Evolutionary conservation across 2,113 vertebrate genomes (phyloP).

Genomic region (Antechinus stuartii): DNA sequence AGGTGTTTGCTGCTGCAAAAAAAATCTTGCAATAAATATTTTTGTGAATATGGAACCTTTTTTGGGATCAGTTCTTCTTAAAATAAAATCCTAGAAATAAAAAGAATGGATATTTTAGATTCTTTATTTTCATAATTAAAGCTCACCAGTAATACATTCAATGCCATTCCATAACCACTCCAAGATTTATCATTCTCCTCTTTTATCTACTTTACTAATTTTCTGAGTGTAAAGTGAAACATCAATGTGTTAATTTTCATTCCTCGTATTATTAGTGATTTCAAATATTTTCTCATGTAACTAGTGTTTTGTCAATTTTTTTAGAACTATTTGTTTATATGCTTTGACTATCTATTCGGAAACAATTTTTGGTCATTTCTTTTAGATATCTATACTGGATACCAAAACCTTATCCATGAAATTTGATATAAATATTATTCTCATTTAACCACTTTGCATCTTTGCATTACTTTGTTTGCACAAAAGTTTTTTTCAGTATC

Average conservation of each 20-base stretch:
- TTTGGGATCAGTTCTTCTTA: neutral
- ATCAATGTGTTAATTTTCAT: neutral
- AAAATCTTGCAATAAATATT: neutral
- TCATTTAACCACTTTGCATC: neutral
- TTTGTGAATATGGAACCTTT: neutral
- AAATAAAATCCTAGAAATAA: neutral
- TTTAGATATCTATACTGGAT: neutral
- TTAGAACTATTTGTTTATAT: neutral
- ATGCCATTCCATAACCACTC: neutral
- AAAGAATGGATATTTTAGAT: neutral
- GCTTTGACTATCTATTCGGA: neutral
- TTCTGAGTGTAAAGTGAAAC: neutral
- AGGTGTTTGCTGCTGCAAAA: neutral
- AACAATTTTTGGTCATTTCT: neutral
- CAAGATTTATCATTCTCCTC: neutral
- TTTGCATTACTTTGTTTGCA: neutral
- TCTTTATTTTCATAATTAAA: neutral
- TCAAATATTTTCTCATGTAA: neutral
- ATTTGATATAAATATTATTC: neutral
- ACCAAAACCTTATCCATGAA: neutral
- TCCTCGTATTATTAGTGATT: neutral
- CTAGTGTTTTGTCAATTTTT: neutral
- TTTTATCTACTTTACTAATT: neutral
- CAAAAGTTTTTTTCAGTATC: neutral
- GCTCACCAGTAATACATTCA: neutral